These are phyloP conservation scores for Bombus fervidus DNA, from an alignment of 1,140 invertebrate species.

Conservation along the genomic window DNA sequence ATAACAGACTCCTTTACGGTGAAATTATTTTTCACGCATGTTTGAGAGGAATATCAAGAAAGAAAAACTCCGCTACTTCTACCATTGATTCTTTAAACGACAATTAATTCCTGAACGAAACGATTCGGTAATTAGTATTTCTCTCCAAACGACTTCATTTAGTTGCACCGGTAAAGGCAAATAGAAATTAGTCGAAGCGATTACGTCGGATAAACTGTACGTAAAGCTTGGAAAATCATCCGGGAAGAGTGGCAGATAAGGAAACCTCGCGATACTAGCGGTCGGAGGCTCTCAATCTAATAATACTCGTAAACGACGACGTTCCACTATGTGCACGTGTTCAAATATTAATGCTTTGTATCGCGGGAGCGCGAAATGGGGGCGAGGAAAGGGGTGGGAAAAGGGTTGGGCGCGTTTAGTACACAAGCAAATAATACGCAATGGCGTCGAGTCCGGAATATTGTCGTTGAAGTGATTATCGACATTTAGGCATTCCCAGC, in stretches of 20 bases:
- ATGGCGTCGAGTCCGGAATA: slow-evolving; percentile 43
- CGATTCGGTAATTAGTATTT: not conserved
- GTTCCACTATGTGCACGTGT: slow-evolving; percentile 13
- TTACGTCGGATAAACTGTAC: not conserved
- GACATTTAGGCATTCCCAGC: slow-evolving; percentile 66
- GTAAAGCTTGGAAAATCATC: not conserved
- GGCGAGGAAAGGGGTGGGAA: not conserved
- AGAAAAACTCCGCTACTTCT: not conserved
- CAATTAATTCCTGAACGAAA: not conserved
- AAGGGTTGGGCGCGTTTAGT: slow-evolving; percentile 15
- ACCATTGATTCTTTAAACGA: not conserved
- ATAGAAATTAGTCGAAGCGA: not conserved
- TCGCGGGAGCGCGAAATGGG: not conserved
- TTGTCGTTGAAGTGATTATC: slow-evolving; percentile 66
- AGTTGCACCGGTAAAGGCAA: not conserved
- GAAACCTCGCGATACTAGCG: slow-evolving; percentile 40
- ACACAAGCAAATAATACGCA: slow-evolving; percentile 45
- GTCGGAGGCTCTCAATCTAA: slow-evolving; percentile 50
- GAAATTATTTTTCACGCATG: not conserved
- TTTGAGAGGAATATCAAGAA: not conserved
- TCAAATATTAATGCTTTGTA: slow-evolving; percentile 57
- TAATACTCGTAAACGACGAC: slow-evolving; percentile 54
- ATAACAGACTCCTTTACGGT: too few species aligned
- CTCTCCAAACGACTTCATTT: not conserved
- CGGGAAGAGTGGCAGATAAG: slow-evolving; percentile 9